phyloP scores from a whole-genome alignment of 2,888 invertebrate species.

The Glomeris marginata region DNA sequence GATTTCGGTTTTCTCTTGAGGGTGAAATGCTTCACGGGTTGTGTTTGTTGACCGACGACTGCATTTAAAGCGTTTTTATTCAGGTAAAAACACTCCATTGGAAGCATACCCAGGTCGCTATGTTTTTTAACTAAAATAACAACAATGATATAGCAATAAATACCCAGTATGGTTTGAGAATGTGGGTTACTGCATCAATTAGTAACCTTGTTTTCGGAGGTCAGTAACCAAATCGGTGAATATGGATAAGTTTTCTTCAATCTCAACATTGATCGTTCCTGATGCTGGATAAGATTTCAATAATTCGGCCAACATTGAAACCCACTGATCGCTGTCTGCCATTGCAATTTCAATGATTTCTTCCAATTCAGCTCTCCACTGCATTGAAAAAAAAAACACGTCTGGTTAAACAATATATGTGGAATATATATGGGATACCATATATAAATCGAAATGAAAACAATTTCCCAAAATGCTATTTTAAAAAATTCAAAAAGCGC shows the following conservation, averaged over 20 bases:
- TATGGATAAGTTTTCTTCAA: slow-evolving; percentile 78
- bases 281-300: slow-evolving; percentile 83
- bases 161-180: too few species aligned
- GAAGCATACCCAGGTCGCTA: slow-evolving; percentile 59
- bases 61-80: slow-evolving; percentile 83
- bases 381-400: slow-evolving; percentile 25
- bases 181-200: not conserved
- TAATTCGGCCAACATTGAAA: slow-evolving; percentile 89
- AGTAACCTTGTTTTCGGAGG: slow-evolving; percentile 48
- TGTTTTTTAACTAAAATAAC: slow-evolving; percentile 44
- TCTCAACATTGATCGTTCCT: slow-evolving; percentile 77
- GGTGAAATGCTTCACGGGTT: slow-evolving; percentile 79
- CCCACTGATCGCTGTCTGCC: slow-evolving; percentile 90
- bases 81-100: slow-evolving; percentile 89
- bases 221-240: slow-evolving; percentile 80
- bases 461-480: too few species aligned
- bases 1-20: slow-evolving; percentile 90
- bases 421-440: too few species aligned
- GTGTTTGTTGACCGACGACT: slow-evolving; percentile 51
- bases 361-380: slow-evolving; percentile 89
- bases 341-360: slow-evolving; percentile 88
- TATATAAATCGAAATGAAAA: too few species aligned
- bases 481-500: too few species aligned
- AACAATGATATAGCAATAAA: slow-evolving; percentile 13
- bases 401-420: not conserved